A percentile compares a stretch with the other conserved stretches of the same genome.
Evolutionary conservation across 2,888 invertebrate genomes (phyloP).

Genomic region (Mystacides longicornis): DNA sequence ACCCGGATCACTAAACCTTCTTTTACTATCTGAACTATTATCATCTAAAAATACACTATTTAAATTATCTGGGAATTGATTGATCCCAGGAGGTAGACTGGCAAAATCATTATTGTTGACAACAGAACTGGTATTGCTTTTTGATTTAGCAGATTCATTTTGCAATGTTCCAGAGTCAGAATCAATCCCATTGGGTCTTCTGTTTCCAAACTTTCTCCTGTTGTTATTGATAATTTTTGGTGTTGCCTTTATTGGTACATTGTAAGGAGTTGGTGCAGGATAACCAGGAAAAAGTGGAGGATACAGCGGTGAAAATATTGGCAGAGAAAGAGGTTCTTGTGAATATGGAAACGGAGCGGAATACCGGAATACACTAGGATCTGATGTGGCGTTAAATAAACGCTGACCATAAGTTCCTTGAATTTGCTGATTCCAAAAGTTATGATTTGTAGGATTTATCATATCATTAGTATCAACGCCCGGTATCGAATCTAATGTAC

Average conservation of each 20-base stretch:
- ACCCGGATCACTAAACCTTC: slow-evolving; percentile 64
- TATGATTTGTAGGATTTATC: slow-evolving; percentile 32
- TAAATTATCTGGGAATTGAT: slow-evolving; percentile 44
- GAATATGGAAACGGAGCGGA: slow-evolving; percentile 40
- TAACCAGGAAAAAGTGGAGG: slow-evolving; percentile 29
- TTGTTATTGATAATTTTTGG: slow-evolving; percentile 2
- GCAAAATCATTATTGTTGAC: slow-evolving; percentile 48
- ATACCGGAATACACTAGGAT: slow-evolving; percentile 39
- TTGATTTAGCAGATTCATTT: slow-evolving; percentile 32
- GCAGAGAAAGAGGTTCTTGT: slow-evolving; percentile 58
- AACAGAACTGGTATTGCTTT: slow-evolving; percentile 8
- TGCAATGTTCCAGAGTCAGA: slow-evolving; percentile 11
- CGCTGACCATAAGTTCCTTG: slow-evolving; percentile 32
- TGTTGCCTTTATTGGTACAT: neutral
- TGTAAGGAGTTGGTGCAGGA: slow-evolving; percentile 8
- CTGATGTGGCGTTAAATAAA: slow-evolving; percentile 43
- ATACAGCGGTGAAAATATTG: slow-evolving; percentile 53
- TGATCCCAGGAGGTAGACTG: slow-evolving; percentile 65
- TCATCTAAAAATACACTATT: slow-evolving; percentile 46
- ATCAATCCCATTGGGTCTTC: slow-evolving; percentile 5
- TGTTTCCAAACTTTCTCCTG: neutral
- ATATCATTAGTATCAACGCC: slow-evolving; percentile 11
- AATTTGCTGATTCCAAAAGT: slow-evolving; percentile 28
- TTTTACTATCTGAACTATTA: slow-evolving; percentile 46
- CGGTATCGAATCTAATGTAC: slow-evolving; percentile 27